These are phyloP conservation scores for Pristis pectinata DNA, from an alignment of 2,797 vertebrate species.

Conservation along the genomic window DNA sequence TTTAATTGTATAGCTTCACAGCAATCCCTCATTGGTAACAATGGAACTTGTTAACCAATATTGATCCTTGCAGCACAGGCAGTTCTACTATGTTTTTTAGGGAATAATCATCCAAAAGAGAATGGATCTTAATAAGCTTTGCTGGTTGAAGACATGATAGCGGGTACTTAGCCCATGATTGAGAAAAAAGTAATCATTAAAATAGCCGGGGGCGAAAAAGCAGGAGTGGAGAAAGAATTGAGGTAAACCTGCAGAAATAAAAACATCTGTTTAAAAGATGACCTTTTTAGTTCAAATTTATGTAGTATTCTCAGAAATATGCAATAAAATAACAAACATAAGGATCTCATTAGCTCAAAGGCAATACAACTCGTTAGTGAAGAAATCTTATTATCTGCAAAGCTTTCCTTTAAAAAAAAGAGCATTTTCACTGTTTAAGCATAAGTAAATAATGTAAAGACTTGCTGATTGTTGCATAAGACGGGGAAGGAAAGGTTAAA, in stretches of 20 bases:
- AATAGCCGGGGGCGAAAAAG: not conserved
- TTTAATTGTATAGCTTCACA: not conserved
- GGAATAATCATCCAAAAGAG: not conserved
- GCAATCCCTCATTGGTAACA: not conserved
- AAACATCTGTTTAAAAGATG: not conserved
- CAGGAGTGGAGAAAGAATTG: not conserved
- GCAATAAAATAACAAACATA: not conserved
- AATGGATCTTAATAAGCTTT: not conserved
- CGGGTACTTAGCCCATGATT: not conserved
- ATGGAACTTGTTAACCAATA: not conserved
- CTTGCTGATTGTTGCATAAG: not conserved
- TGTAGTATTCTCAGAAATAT: not conserved
- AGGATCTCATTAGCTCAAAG: not conserved
- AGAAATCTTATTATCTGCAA: not conserved
- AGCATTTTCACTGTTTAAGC: not conserved
- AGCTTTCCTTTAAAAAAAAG: too few relatives aligned
- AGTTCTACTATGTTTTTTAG: not conserved
- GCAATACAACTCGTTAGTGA: not conserved
- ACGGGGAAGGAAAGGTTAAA: not conserved
- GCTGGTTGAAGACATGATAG: not conserved
- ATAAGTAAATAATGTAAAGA: not conserved
- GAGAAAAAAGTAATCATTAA: not conserved
- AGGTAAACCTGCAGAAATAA: not conserved
- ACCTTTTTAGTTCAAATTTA: not conserved
- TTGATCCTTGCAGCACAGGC: not conserved